Base-by-base conservation (phyloP, 2,113 vertebrate species). In the Anseranas semipalmata region DNA sequence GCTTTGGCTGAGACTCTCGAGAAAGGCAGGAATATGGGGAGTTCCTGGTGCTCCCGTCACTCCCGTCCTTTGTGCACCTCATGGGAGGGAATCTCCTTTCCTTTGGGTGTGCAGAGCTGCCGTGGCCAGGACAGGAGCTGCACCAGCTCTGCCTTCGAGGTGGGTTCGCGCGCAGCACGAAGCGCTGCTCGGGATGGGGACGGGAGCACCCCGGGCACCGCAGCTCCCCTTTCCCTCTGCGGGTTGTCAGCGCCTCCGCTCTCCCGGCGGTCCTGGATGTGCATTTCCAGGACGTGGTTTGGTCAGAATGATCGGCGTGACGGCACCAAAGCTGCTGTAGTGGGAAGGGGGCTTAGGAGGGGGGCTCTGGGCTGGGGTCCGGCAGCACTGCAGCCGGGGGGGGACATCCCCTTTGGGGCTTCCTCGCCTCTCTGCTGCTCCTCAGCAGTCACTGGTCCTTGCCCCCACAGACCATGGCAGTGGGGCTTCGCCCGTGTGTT, bases 201-300 rank as follows among this genome's bases (percentile, higher is more conserved):
- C 3, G 2, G 15, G 17, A 32, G 35, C 48, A 21, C 43, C n/a
- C 28, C 0, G 0, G 4, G 2, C 3, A 1, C 6, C 7, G 1
- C 60, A 19, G 15, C 1, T 1, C 15, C 37, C n/a, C 0, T 0
- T 39, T 25, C 62, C 25, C 37, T 63, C 60, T 30, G 41, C 43
- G 25, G 10, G 32, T 58, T 33, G 32, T 33, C 56, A 33, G 32
- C 20, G 32, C 33, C 56, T 20, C 56, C 10, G 18, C 32, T n/a
- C 56, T 21, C 22, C 48, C 1, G 1, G 1, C 0, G 0, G 32
- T 33, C 2, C 72, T 37, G 32, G 7, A 1, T 17, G 16, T 16
- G 19, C 19, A 2, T 33, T 63, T 68, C 17, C 46, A 46, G 39
- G 45, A 4, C 4, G 14, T 16, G 10, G 2, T 19, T 72, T 62